phyloP scores from a whole-genome alignment of 2,888 invertebrate species.

The Odontocerum albicorne region DNA sequence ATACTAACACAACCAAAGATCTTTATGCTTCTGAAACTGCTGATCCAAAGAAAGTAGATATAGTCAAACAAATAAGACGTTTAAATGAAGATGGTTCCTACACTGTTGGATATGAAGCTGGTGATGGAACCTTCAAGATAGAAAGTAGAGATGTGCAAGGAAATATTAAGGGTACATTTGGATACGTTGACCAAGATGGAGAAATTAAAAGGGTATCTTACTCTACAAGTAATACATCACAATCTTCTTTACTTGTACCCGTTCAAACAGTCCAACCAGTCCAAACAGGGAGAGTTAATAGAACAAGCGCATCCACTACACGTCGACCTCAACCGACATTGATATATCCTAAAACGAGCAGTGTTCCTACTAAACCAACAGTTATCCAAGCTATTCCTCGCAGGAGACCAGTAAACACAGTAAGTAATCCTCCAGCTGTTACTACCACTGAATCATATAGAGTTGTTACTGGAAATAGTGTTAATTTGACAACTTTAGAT shows the following conservation, averaged over 20 bases:
- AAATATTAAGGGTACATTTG: conserved; percentile 82
- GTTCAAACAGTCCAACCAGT: conserved; percentile 1
- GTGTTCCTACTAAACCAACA: conserved; percentile 60
- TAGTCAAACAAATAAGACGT: conserved; percentile 78
- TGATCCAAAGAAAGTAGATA: conserved; percentile 71
- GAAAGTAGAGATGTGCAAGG: conserved; percentile 79
- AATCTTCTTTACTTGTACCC: conserved; percentile 46
- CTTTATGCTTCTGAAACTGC: conserved; percentile 65
- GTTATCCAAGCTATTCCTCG: conserved; percentile 68
- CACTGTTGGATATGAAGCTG: conserved; percentile 83
- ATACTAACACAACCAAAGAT: conserved; percentile 51
- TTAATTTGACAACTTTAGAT: conserved; percentile 39
- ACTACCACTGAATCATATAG: conserved; percentile 43
- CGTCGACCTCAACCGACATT: conserved; percentile 55
- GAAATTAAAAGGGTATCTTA: conserved; percentile 81
- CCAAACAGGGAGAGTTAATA: conserved; percentile 42
- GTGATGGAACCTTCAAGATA: conserved; percentile 83
- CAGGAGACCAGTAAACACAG: conserved; percentile 49
- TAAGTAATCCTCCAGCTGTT: conserved; percentile 45
- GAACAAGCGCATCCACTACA: conserved; percentile 55
- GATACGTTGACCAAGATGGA: conserved; percentile 76
- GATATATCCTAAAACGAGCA: conserved; percentile 57
- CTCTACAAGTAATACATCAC: conserved; percentile 56
- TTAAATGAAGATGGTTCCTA: conserved; percentile 83
- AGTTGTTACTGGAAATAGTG: conserved; percentile 42